A percentile compares a stretch with the other conserved stretches of the same genome.
These are phyloP conservation scores for Apotomis capreana DNA, from an alignment of 2,888 invertebrate genomes.

Conservation along the genomic window DNA sequence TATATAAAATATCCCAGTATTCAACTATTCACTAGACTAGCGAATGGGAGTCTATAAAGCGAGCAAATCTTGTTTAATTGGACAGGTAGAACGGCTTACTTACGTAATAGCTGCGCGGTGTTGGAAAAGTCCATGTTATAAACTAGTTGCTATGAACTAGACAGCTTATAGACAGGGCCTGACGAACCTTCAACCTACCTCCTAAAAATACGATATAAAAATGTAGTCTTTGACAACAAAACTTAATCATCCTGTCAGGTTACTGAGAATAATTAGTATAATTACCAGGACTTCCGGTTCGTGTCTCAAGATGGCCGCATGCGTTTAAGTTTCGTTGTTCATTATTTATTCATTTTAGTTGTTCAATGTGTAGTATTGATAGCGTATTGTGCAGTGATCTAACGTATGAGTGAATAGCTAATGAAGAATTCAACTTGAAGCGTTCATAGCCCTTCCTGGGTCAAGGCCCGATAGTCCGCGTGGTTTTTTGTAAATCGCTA, in stretches of 20 bases:
- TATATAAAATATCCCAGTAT: too few species aligned
- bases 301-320: too few species aligned
- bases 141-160: neutral
- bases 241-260: neutral
- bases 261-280: constrained; percentile 7
- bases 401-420: too few species aligned
- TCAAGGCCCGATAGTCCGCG: too few species aligned
- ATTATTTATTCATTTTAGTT: too few species aligned
- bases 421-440: too few species aligned
- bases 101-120: constrained; percentile 29
- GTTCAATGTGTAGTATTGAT: too few species aligned
- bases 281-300: neutral
- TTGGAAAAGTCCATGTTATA: constrained; percentile 28
- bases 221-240: neutral
- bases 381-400: too few species aligned
- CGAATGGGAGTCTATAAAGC: constrained; percentile 19
- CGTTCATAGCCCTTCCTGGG: too few species aligned
- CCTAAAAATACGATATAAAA: too few species aligned
- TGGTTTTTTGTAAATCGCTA: too few species aligned
- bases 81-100: constrained; percentile 30
- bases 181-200: neutral
- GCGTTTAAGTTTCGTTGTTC: too few species aligned
- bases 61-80: constrained; percentile 33
- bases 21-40: neutral
- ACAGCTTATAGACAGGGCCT: constrained; percentile 12